Evolutionary conservation across 2,113 vertebrate genomes (phyloP).

Genomic region (Arothron firmamentum): DNA sequence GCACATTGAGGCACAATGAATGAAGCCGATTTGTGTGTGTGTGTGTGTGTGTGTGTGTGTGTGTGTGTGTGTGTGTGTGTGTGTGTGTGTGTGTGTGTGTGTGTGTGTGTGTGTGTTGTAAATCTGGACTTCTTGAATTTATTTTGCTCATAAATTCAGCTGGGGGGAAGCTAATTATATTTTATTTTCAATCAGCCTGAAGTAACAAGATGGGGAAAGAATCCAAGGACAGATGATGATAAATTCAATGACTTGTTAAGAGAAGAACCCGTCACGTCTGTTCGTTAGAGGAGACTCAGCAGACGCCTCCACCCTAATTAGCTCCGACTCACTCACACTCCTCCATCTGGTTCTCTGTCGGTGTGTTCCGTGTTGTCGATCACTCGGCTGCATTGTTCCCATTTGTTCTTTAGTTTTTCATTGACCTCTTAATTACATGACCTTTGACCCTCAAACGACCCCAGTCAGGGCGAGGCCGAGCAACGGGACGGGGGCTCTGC

Average conservation of each 20-base stretch:
- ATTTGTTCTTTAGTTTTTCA: too few species aligned
- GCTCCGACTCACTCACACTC: background rate
- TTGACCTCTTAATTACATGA: too few species aligned
- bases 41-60: background rate
- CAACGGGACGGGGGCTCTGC: conserved; percentile 4
- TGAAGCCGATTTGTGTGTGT: background rate
- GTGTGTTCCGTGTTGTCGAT: background rate
- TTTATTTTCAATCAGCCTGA: conserved; percentile 43
- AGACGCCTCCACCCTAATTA: conserved; percentile 30
- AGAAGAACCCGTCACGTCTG: conserved; percentile 24
- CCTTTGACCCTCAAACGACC: too few species aligned
- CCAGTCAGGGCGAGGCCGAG: background rate
- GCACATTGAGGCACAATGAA: background rate
- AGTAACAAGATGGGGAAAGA: conserved; percentile 7
- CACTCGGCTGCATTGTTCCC: too few species aligned
- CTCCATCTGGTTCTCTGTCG: conserved; percentile 1
- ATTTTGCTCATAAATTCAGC: conserved; percentile 40
- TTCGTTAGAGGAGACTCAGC: conserved; percentile 22
- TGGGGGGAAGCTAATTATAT: conserved; percentile 17
- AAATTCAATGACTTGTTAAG: conserved; percentile 17
- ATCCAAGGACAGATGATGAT: conserved; percentile 26
- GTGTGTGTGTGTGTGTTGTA: background rate
- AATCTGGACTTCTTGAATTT: conserved; percentile 36
- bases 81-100: background rate
- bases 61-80: background rate